phyloP scores from a whole-genome alignment of 2,113 vertebrate species.

The Azemiops feae region DNA sequence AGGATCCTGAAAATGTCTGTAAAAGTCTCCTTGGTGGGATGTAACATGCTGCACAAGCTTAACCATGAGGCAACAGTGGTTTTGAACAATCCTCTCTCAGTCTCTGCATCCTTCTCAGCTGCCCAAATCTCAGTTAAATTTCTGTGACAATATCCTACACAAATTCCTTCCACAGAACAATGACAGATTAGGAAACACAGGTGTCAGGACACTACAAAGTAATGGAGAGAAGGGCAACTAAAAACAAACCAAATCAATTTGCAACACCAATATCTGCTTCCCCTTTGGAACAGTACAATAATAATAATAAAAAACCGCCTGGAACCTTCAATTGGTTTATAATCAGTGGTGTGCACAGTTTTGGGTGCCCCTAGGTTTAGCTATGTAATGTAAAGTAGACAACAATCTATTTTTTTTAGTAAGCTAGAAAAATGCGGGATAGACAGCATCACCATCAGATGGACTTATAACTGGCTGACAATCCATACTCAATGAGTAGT shows the following conservation, averaged over 20 bases:
- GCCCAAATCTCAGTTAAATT: not conserved
- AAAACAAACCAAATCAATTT: not conserved
- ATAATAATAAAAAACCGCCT: not conserved
- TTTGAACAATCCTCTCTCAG: not conserved
- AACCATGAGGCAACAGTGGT: not conserved
- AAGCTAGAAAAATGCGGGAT: not conserved
- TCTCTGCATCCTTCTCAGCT: not conserved
- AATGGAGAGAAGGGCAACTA: not conserved
- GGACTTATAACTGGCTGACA: not conserved
- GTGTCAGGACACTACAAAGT: not conserved
- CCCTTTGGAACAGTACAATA: not conserved
- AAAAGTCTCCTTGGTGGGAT: not conserved
- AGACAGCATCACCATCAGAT: not conserved
- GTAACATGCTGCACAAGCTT: not conserved
- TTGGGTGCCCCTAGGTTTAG: not conserved
- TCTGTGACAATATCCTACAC: not conserved
- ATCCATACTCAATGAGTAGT: not conserved
- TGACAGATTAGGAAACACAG: not conserved
- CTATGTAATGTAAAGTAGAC: not conserved
- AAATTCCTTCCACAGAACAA: not conserved
- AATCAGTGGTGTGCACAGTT: not conserved
- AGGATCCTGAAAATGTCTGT: not conserved
- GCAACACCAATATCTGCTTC: not conserved
- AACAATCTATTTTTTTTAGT: not conserved
- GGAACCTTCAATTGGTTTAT: not conserved